Conservation (phyloP, 2,888 invertebrate genomes). For the Dioctria linearis region DNA sequence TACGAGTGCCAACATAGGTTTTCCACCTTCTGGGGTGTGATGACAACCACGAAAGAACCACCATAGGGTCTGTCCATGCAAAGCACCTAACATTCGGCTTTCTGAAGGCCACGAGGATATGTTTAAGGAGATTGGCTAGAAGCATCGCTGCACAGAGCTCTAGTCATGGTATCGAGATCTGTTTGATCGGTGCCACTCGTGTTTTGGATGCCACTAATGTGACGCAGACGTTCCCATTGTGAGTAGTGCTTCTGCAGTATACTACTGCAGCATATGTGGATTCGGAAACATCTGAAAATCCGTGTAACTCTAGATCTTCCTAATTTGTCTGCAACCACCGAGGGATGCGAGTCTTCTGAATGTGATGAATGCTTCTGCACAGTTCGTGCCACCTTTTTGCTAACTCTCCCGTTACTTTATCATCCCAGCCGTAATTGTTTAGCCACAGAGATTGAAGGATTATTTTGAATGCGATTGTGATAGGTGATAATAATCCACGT, state of each 20-base stretch:
- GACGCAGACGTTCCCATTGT: no score
- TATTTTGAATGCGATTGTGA: not conserved
- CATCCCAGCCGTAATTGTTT: not conserved
- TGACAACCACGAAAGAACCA: no score
- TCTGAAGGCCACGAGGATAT: no score
- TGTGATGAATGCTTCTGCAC: not conserved
- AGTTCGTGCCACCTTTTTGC: not conserved
- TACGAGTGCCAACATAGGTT: no score
- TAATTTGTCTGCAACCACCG: not conserved
- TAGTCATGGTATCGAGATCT: no score
- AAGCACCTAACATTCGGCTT: no score
- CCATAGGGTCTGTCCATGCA: no score
- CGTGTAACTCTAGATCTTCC: not conserved
- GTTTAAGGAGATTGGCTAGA: no score
- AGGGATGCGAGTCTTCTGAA: not conserved
- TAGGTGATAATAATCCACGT: not conserved
- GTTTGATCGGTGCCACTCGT: no score
- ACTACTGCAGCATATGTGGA: conserved; percentile 26
- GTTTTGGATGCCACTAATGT: no score
- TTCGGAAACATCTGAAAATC: conserved; percentile 7
- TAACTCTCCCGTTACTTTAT: not conserved
- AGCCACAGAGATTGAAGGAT: not conserved
- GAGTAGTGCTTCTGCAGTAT: not conserved
- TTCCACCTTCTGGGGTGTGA: no score
- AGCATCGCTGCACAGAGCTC: no score